Conservation (phyloP, 2,113 vertebrate species). For the Myiopsitta monachus region DNA sequence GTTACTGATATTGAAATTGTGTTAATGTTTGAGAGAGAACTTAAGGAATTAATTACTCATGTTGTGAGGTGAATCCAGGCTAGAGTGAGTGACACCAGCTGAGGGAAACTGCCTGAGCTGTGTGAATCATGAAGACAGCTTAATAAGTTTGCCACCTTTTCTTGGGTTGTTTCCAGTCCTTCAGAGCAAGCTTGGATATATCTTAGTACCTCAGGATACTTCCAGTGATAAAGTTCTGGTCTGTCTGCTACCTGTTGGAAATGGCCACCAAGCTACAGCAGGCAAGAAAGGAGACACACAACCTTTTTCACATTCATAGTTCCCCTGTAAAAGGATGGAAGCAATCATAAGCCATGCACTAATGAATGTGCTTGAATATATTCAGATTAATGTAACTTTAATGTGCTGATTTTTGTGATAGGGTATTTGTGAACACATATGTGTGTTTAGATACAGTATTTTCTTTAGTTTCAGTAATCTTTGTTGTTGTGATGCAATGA, state of each 20-base stretch:
- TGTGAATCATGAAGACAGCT: not conserved
- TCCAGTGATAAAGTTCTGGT: not conserved
- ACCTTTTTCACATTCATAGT: not conserved
- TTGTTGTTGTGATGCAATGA: not conserved
- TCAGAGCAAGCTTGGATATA: not conserved
- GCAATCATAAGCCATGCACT: not conserved
- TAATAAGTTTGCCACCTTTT: not conserved
- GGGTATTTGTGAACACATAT: not conserved
- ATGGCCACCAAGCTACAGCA: not conserved
- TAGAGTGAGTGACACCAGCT: not conserved
- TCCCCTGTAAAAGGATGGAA: not conserved
- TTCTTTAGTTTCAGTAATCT: not conserved
- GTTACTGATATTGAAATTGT: not conserved
- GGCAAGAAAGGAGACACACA: not conserved
- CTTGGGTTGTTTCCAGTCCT: not conserved
- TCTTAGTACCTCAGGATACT: not conserved
- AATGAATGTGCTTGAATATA: not conserved
- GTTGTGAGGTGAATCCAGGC: not conserved
- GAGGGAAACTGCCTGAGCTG: not conserved
- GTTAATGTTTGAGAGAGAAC: not conserved
- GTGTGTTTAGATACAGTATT: not conserved
- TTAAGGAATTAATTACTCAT: not conserved
- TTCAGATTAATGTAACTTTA: not conserved
- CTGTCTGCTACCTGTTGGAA: not conserved
- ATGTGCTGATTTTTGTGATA: not conserved